A percentile compares a stretch with the other conserved stretches of the same genome.
These are phyloP conservation scores for Capromys pilorides DNA, from an alignment of 2,797 vertebrate genomes.

Conservation along the genomic window DNA sequence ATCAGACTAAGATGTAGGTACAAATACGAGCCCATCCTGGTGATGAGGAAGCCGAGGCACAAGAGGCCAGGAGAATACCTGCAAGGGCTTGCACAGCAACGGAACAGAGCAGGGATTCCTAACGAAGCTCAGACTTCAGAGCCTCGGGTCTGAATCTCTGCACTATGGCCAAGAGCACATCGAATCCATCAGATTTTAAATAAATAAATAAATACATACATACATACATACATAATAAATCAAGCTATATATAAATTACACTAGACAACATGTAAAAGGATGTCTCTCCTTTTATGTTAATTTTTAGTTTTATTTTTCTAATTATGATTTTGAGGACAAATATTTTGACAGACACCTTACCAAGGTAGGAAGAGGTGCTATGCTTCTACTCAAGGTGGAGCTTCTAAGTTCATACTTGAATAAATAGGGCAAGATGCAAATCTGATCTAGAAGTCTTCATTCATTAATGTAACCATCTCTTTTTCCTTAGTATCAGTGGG, in stretches of 20 bases:
- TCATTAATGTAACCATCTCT: background rate
- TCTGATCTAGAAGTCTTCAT: background rate
- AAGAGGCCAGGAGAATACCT: background rate
- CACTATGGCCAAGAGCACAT: background rate
- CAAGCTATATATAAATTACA: conserved; percentile 3
- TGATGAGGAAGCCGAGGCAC: background rate
- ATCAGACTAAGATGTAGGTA: background rate
- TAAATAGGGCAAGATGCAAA: conserved; percentile 1
- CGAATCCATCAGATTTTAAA: background rate
- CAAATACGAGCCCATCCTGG: background rate
- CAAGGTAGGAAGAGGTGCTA: background rate
- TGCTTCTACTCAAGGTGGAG: conserved; percentile 2
- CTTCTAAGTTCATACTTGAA: background rate
- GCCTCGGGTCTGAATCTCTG: background rate
- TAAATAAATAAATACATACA: too few species aligned
- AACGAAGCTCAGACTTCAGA: background rate
- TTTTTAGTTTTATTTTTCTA: conserved; percentile 24
- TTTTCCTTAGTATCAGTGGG: conserved; percentile 19
- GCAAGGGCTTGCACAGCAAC: background rate
- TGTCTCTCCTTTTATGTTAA: conserved; percentile 38
- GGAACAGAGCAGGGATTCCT: background rate
- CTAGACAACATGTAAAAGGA: background rate
- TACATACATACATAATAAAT: too few species aligned
- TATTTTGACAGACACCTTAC: background rate
- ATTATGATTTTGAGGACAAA: background rate